These are phyloP conservation scores for Malacoctenus gilli DNA, from an alignment of 2,797 vertebrate species.

Conservation along the genomic window DNA sequence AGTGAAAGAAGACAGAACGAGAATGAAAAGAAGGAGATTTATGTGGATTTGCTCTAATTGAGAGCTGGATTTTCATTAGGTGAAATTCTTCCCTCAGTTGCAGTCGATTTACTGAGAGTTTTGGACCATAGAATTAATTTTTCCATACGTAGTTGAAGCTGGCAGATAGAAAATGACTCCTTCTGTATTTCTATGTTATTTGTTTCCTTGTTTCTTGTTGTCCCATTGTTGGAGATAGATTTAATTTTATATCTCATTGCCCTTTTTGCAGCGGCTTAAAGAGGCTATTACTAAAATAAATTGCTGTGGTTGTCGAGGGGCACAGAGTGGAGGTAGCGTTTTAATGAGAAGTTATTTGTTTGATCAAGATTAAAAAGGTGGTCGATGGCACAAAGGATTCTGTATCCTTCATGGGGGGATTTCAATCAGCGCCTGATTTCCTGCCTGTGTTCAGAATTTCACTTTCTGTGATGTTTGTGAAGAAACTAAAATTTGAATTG, in stretches of 20 bases:
- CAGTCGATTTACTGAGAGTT: not conserved
- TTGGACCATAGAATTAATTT: not conserved
- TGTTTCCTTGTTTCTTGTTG: not conserved
- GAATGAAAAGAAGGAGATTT: constrained; percentile 25
- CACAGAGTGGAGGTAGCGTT: not conserved
- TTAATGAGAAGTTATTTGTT: not conserved
- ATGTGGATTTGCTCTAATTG: not conserved
- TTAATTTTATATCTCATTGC: not conserved
- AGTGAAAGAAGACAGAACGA: constrained; percentile 7
- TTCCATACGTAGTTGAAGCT: not conserved
- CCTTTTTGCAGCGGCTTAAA: not conserved
- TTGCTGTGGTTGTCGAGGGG: not conserved
- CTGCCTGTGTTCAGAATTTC: no score
- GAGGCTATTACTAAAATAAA: not conserved
- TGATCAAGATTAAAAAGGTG: not conserved
- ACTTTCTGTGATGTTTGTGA: no score
- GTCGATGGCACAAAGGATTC: not conserved
- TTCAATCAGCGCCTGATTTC: not conserved
- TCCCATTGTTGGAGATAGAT: not conserved
- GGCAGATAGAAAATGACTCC: not conserved
- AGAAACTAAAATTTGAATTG: no score
- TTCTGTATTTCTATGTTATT: not conserved
- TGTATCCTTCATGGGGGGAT: not conserved
- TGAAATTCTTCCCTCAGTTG: not conserved
- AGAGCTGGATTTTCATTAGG: not conserved